phyloP scores from a whole-genome alignment of 2,888 invertebrate genomes.

The Muschampia staudingeri region DNA sequence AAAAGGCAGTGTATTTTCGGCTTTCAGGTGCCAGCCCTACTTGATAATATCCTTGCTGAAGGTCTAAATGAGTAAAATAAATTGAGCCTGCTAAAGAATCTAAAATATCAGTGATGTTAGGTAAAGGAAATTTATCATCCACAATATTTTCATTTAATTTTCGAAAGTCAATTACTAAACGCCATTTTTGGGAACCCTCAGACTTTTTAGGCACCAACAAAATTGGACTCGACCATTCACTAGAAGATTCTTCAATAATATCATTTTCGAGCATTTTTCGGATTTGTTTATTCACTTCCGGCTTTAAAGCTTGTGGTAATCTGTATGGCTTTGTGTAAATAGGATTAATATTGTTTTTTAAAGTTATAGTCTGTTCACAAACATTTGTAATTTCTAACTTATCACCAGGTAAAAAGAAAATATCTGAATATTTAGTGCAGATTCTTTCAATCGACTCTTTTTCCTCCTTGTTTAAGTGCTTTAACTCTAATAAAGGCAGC shows the following conservation, averaged over 20 bases:
- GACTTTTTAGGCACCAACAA: background rate
- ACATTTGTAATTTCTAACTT: conserved; percentile 23
- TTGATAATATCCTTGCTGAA: background rate
- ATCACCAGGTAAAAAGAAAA: conserved; percentile 28
- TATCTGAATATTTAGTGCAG: background rate
- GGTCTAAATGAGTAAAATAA: background rate
- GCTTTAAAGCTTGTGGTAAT: conserved; percentile 19
- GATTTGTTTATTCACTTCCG: conserved; percentile 25
- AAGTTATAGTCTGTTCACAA: conserved; percentile 3
- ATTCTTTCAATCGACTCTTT: background rate
- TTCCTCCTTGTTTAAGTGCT: background rate
- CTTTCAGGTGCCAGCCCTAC: background rate
- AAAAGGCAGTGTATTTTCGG: background rate
- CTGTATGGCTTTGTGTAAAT: conserved; percentile 35
- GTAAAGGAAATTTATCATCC: conserved; percentile 57
- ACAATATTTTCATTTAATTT: conserved; percentile 31
- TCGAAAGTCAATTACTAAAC: conserved; percentile 1
- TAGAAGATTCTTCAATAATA: background rate
- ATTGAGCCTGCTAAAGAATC: background rate
- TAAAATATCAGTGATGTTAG: background rate
- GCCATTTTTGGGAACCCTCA: background rate
- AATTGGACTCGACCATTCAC: background rate
- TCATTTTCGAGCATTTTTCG: conserved; percentile 8
- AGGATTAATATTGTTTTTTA: conserved; percentile 17
- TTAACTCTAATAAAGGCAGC: background rate